These are phyloP conservation scores for Anolis apletophallus DNA, from an alignment of 2,797 vertebrate species.

Conservation along the genomic window DNA sequence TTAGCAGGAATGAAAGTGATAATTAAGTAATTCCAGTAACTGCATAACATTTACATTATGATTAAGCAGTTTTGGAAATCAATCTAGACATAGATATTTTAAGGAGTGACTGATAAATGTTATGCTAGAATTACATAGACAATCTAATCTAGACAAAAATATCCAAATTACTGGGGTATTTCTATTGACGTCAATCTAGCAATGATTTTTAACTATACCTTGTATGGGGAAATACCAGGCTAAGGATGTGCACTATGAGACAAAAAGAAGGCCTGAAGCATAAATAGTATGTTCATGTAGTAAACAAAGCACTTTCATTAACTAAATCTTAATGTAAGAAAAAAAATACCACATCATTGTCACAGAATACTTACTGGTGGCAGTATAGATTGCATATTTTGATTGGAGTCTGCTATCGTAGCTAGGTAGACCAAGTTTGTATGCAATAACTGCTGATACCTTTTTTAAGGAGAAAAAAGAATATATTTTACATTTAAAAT, in stretches of 20 bases:
- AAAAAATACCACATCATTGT: not conserved
- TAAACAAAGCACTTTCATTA: not conserved
- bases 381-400: conserved; percentile 98
- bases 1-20: not conserved
- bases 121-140: not conserved
- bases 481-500: not conserved
- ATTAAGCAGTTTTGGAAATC: not conserved
- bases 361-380: conserved; percentile 92
- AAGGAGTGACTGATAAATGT: not conserved
- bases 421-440: conserved; percentile 99
- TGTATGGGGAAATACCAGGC: too few species aligned
- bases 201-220: too few species aligned
- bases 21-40: not conserved
- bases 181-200: not conserved
- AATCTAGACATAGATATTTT: not conserved
- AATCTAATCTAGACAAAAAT: not conserved
- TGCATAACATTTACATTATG: not conserved
- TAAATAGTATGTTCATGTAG: not conserved
- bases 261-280: not conserved
- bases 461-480: conserved; percentile 71
- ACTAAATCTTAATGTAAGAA: not conserved
- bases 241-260: not conserved
- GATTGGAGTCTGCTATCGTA: conserved; percentile 99
- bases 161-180: not conserved
- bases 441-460: conserved; percentile 99